Base-by-base conservation (phyloP, 2,888 invertebrate genomes). In the Eilema caniola region DNA sequence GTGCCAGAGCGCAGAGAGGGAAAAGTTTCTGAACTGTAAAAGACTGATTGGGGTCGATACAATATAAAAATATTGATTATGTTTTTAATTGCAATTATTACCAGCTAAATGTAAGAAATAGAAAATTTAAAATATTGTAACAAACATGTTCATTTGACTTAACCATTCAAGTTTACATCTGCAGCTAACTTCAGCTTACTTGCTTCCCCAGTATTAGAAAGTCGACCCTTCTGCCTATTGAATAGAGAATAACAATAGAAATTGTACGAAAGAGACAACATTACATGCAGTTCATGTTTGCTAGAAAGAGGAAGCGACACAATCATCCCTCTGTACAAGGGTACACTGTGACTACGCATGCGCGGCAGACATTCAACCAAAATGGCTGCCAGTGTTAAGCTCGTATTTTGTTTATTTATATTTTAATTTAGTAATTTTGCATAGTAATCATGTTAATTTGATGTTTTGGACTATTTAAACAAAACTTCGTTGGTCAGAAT, bases 311-410 rank as follows among this genome's bases (percentile, higher is more conserved):
- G 87, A 16, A 66, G 60, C 62, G n/a, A 72, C 33, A 81, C 14
- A 77, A 77, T 78, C 89, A 90, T 89, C 92, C 93, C 93, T 89
- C 85, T 85, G 77, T 75, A 76, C 84, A 87, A 76, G 92, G 91
- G 86, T 87, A 82, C 83, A 77, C 79, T 73, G 59, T 71, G 61
- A 84, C 70, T 82, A 87, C 94, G 94, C 95, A 90, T 90, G 94
- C 90, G 88, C 82, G 80, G 82, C 76, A 63, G 81, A 85, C 91
- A 92, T 91, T 92, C 86, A 82, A 83, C 80, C 87, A 95, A 95
- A 83, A 95, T 95, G 95, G 95, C 95, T 91, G 91, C 89, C 86
- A 70, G 88, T 88, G 91, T 87, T 86, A 79, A 85, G 84, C 84
- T 82, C 73, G 72, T 80, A 86, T 89, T 88, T 89, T 80, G 80